These are phyloP conservation scores for Argyrosomus japonicus DNA, from an alignment of 2,113 vertebrate genomes.

Conservation along the genomic window DNA sequence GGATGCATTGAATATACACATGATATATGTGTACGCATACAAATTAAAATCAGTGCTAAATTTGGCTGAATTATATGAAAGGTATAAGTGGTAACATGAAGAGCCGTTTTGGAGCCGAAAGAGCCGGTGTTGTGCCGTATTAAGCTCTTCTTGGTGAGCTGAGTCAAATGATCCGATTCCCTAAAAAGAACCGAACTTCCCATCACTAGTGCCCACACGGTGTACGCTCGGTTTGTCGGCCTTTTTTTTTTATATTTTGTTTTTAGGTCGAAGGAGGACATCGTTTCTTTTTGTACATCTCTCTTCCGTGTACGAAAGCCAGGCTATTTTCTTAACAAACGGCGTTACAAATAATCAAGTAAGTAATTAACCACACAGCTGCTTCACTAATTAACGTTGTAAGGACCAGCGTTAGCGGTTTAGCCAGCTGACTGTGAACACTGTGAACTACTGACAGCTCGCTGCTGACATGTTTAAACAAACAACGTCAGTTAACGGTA, in stretches of 20 bases:
- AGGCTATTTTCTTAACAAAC: not conserved
- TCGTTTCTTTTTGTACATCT: not conserved
- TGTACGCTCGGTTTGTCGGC: not conserved
- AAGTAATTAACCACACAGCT: constrained; percentile 8
- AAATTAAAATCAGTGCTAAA: too few species aligned
- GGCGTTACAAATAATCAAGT: constrained; percentile 33
- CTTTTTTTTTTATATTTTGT: not conserved
- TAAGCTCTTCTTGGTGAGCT: too few species aligned
- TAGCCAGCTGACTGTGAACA: not conserved
- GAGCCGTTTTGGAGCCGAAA: too few species aligned
- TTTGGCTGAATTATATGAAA: too few species aligned
- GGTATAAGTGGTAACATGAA: too few species aligned
- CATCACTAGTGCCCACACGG: not conserved
- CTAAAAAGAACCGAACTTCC: too few species aligned
- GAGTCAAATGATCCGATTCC: too few species aligned
- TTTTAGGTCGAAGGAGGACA: not conserved
- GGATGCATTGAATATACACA: too few species aligned
- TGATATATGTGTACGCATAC: too few species aligned
- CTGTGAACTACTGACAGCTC: not conserved
- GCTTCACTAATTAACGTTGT: fast-evolving
- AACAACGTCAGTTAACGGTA: constrained; percentile 2
- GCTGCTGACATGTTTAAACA: not conserved
- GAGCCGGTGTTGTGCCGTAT: too few species aligned
- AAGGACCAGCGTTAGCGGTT: not conserved
- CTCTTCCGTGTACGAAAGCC: constrained; percentile 49